Percentiles rank a stretch among this genome's conserved stretches.
phyloP scores from a whole-genome alignment of 2,113 vertebrate species.

The Ibidorhyncha struthersii region DNA sequence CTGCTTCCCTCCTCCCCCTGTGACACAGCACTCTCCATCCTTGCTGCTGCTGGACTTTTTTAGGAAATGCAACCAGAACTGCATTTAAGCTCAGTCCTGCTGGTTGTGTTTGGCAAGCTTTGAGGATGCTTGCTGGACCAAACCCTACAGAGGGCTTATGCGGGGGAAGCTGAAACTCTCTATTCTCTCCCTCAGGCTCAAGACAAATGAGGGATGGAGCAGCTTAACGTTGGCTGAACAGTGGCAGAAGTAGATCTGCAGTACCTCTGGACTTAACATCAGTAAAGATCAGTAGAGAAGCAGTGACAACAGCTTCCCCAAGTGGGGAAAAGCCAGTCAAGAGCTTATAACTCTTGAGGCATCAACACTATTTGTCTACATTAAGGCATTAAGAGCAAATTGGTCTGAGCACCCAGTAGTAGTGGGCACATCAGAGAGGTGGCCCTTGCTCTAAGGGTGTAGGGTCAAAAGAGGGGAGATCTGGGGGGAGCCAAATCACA shows the following conservation, averaged over 20 bases:
- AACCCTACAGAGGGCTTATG: background rate
- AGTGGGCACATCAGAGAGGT: background rate
- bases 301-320: background rate
- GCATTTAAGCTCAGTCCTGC: background rate
- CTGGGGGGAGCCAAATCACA: background rate
- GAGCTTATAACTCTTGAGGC: background rate
- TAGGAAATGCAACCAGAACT: background rate
- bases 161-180: background rate
- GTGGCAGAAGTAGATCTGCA: background rate
- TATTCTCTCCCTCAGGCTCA: background rate
- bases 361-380: background rate
- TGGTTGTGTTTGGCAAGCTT: background rate
- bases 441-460: background rate
- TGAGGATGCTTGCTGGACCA: background rate
- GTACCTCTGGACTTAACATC: background rate
- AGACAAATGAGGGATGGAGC: background rate
- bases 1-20: too few species aligned
- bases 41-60: background rate
- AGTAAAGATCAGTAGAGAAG: background rate
- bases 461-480: background rate
- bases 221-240: background rate
- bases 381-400: background rate
- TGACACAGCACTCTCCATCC: background rate
- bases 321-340: background rate
- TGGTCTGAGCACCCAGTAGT: background rate